Base-by-base conservation (phyloP, 2,113 vertebrate species). In the Chionomys nivalis region DNA sequence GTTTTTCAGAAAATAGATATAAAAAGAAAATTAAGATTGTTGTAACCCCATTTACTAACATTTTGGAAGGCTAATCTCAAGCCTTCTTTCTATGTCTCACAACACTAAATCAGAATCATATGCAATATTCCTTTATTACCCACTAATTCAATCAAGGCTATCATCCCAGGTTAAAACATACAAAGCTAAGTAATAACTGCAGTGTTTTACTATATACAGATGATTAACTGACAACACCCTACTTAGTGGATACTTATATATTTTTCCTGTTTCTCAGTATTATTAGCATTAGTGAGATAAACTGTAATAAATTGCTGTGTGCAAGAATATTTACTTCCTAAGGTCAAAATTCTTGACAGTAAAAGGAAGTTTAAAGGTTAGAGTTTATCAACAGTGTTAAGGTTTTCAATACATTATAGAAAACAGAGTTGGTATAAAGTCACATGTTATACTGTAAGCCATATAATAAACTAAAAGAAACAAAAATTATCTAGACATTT, bases 401-500 rank as follows among this genome's bases (percentile, higher is more conserved):
- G 33, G 44, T 68, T 92, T 90, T 86, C 23, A 91, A 89, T 63
- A 81, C 3, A 78, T 5, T 91, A n/a, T 83, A 75, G 92, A 93
- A 89, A 87, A 61, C 49, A 76, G 23, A 93, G 2, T 17, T 95
- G 63, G 6, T 94, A 8, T 72, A 7, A 90, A 94, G 47, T 23
- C 24, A 75, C 33, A 75, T 92, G 19, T 94, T 79, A 92, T 31
- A 26, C 17, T 63, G 94, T 96, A 94, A 92, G 33, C 5, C 28
- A 96, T 1, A 87, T 65, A 85, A 94, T 83, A 94, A 96, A 63
- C 77, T 92, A 88, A 87, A 94, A 95, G 28, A 19, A 92, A 96
- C 49, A 19, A 81, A 86, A 95, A 93, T 55, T 78, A 94, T 58
- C 75, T 97, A 88, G 44, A 87, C 72, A 96, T 4, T 65, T 96